Base-by-base conservation (phyloP, 2,888 invertebrate genomes). In the Timema cristinae region DNA sequence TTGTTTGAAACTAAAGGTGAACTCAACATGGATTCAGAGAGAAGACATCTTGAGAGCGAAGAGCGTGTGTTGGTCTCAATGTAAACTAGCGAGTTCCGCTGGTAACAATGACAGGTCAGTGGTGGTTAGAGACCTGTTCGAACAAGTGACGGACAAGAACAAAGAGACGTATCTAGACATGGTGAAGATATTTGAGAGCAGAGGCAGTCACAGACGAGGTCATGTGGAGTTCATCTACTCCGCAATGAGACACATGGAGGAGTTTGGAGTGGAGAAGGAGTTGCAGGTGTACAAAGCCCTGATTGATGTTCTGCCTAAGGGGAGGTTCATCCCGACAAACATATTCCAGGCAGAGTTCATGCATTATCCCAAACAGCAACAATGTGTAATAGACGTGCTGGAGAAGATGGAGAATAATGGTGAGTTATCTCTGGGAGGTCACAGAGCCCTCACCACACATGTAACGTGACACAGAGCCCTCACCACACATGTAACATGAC, bases 311-410 rank as follows among this genome's bases (percentile, higher is more conserved):
- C 85, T 98, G 81, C 95, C 97, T 0, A 93, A 96, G 82, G 94
- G 95, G 63, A 92, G 89, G 81, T 91, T 95, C 83, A 89, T 97
- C 75, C 90, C 98, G 0, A 83, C 83, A 52, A 96, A 93, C 81
- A 83, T 90, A 63, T 90, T 94, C 82, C 94, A 97, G 86, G 89
- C 91, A 0, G 95, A 96, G 82, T 93, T 97, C 78, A 88, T 92
- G 89, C 95, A 97, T 81, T 98, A 93, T 84, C 97, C 97, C 0
- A 94, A 94, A 80, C 98, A 99, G 79, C 98, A 99, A 79, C 91
- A 95, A 75, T 95, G 95, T 82, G 92, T 92, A 56, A 89, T 97
- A n/a, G 93, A 93, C 80, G 80, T 99, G 69, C 83, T 98, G 49
- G 92, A 94, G 78, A 91, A 96, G 85, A 99, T 99, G 98, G 98